Conservation (phyloP, 2,888 invertebrate genomes). For the Neoascia interrupta region DNA sequence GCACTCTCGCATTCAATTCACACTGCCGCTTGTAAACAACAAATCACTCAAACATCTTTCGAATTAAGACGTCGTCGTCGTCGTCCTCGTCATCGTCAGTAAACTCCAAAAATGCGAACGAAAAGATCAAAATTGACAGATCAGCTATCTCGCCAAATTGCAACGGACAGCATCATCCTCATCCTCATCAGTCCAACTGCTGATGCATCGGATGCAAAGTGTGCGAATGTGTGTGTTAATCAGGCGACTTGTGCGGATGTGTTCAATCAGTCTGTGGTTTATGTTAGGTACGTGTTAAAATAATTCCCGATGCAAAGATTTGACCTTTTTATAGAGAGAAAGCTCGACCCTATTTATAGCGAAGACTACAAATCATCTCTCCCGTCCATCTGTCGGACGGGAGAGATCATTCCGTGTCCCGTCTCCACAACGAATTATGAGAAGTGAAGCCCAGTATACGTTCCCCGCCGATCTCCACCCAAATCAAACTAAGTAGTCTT, state of each 20-base stretch:
- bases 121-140: conserved; percentile 61
- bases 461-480: neutral
- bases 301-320: no score
- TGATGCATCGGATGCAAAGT: neutral
- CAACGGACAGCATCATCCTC: conserved; percentile 31
- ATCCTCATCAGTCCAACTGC: conserved; percentile 21
- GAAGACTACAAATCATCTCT: conserved; percentile 64
- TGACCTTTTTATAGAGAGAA: no score
- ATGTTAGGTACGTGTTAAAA: conserved; percentile 38
- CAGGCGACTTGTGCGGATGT: conserved; percentile 17
- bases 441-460: conserved; percentile 20
- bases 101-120: conserved; percentile 59
- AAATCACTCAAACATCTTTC: conserved; percentile 68
- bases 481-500: conserved; percentile 22
- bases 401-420: conserved; percentile 66
- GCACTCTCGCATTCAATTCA: conserved; percentile 24
- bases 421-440: conserved; percentile 66
- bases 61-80: conserved; percentile 57
- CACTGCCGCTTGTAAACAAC: conserved; percentile 56
- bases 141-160: conserved; percentile 62
- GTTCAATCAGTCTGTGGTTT: conserved; percentile 50
- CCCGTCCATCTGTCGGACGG: conserved; percentile 64
- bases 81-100: conserved; percentile 52
- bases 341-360: conserved; percentile 63
- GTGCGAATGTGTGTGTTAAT: conserved; percentile 12